These are phyloP conservation scores for Melanostoma mellinum DNA, from an alignment of 2,888 invertebrate species.

Conservation along the genomic window DNA sequence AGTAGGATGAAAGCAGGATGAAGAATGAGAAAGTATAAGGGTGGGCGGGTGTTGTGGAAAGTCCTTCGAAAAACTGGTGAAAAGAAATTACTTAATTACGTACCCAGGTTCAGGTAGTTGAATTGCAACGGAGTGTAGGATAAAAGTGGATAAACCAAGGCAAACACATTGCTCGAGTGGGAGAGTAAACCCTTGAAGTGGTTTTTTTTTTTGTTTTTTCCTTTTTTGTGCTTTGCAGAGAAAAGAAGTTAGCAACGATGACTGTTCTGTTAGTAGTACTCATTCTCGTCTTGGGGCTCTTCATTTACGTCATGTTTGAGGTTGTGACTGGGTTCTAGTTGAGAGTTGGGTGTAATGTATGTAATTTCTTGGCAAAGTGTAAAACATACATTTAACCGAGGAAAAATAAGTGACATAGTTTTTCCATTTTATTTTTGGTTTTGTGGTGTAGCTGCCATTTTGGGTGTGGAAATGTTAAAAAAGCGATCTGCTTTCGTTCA, in stretches of 20 bases:
- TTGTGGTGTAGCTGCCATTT: conserved; percentile 27
- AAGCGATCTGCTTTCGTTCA: too few relatives aligned
- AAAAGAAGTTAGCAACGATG: background rate
- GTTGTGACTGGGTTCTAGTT: conserved; percentile 32
- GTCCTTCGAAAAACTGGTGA: conserved; percentile 69
- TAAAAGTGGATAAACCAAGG: conserved; percentile 47
- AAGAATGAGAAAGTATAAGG: too few relatives aligned
- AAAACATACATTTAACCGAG: conserved; percentile 42
- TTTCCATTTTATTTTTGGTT: background rate
- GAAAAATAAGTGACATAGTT: conserved; percentile 49
- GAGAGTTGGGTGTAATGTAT: conserved; percentile 14
- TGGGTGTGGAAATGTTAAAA: background rate
- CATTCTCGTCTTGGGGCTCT: conserved; percentile 29
- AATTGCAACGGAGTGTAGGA: conserved; percentile 45
- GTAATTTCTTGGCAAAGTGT: conserved; percentile 55
- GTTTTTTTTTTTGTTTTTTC: conserved; percentile 34
- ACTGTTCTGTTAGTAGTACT: conserved; percentile 32
- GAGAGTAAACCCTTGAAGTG: conserved; percentile 51
- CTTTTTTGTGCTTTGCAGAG: background rate
- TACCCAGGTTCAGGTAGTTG: conserved; percentile 72
- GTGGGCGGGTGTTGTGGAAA: conserved; percentile 3
- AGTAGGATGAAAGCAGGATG: too few relatives aligned
- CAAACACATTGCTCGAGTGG: conserved; percentile 31
- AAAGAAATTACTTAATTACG: conserved; percentile 73
- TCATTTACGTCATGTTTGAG: conserved; percentile 57